phyloP scores from a whole-genome alignment of 2,113 vertebrate genomes.

The Natator depressus region DNA sequence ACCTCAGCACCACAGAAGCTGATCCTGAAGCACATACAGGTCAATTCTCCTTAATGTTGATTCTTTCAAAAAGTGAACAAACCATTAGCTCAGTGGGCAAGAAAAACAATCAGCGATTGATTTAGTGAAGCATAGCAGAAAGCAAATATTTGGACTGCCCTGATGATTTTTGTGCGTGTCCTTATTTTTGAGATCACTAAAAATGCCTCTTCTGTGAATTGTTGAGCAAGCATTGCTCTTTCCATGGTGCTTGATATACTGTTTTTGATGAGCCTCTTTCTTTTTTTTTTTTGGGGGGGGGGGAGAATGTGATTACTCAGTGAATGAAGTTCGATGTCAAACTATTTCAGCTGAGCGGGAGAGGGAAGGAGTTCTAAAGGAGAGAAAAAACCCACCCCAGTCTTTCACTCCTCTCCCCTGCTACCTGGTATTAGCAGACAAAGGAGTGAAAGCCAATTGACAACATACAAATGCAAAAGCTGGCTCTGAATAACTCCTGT shows the following conservation, averaged over 20 bases:
- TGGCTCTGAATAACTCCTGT: neutral
- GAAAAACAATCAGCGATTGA: neutral
- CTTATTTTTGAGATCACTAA: neutral
- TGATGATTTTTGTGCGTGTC: neutral
- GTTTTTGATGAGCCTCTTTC: neutral
- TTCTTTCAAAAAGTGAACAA: neutral
- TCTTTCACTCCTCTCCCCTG: neutral
- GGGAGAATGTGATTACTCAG: neutral
- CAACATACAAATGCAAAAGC: neutral
- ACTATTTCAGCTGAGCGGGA: neutral
- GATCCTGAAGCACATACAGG: neutral
- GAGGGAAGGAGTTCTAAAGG: neutral
- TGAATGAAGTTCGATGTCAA: neutral
- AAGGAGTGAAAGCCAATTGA: neutral
- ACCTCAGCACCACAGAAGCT: neutral
- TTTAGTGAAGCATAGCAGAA: neutral
- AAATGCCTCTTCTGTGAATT: neutral
- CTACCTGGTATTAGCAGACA: neutral
- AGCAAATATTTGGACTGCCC: neutral
- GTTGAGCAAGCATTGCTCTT: neutral
- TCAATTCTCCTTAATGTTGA: fast-evolving
- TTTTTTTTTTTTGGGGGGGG: neutral
- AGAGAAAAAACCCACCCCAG: neutral
- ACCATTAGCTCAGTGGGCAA: neutral
- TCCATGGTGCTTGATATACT: neutral